Conservation (phyloP, 2,113 vertebrate species). For the Hipposideros armiger region DNA sequence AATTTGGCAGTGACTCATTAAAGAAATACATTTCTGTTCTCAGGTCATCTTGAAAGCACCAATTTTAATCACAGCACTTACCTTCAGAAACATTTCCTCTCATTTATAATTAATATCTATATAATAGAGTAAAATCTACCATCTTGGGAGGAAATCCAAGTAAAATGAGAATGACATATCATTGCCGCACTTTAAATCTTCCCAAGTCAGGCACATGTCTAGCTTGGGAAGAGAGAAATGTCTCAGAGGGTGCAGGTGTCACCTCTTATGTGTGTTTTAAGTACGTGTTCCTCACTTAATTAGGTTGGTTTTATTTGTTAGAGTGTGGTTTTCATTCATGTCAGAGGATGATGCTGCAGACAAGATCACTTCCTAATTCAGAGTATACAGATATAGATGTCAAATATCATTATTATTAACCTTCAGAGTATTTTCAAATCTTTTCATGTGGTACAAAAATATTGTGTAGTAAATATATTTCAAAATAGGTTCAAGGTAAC, state of each 20-base stretch:
- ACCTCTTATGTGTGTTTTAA: neutral
- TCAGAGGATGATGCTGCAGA: neutral
- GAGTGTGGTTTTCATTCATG: neutral
- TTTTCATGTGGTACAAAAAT: neutral
- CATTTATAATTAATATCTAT: slow-evolving; percentile 69
- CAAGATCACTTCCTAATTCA: slow-evolving; percentile 5
- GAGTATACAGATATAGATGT: neutral
- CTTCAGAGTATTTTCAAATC: slow-evolving; percentile 13
- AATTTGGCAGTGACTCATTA: slow-evolving; percentile 76
- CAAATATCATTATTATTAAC: neutral
- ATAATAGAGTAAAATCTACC: slow-evolving; percentile 29
- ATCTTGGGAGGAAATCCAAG: slow-evolving; percentile 42
- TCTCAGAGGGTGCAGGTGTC: neutral
- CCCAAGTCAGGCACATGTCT: neutral
- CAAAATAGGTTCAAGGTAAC: neutral
- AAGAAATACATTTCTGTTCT: slow-evolving; percentile 72
- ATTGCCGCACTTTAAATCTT: neutral
- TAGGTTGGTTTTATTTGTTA: neutral
- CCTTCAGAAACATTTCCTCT: slow-evolving; percentile 62
- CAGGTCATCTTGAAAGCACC: slow-evolving; percentile 69
- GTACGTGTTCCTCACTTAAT: neutral
- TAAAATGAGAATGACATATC: slow-evolving; percentile 16
- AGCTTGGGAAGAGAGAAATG: neutral
- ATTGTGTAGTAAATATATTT: neutral
- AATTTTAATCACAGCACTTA: slow-evolving; percentile 74